A percentile compares a stretch with the other conserved stretches of the same genome.
Conservation (phyloP, 2,113 vertebrate species). For the Xenopus borealis region DNA sequence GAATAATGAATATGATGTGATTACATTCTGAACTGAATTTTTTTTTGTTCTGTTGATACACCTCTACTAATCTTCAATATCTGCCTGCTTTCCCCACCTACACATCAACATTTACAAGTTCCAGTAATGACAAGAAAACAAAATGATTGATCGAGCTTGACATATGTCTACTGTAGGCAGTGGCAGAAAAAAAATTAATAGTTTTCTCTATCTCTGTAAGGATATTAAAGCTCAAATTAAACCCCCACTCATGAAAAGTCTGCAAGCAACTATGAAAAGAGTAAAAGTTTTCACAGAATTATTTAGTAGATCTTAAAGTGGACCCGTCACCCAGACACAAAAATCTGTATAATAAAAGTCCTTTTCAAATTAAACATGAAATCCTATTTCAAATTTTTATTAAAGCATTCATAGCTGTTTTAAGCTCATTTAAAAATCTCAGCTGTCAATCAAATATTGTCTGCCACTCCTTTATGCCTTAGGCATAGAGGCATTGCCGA, state of each 20-base stretch:
- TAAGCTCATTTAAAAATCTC: too few species aligned
- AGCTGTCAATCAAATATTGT: too few species aligned
- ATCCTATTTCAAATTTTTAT: too few species aligned
- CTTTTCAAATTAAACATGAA: too few species aligned
- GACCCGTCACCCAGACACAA: too few species aligned
- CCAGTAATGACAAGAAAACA: slow-evolving; percentile 35
- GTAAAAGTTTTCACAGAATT: slow-evolving; percentile 27
- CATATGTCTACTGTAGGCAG: slow-evolving; percentile 33
- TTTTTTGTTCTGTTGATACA: slow-evolving; percentile 18
- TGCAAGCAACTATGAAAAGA: slow-evolving; percentile 28
- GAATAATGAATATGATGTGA: slow-evolving; percentile 1
- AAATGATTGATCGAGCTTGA: slow-evolving; percentile 42
- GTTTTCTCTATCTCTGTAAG: slow-evolving; percentile 34
- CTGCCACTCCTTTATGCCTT: too few species aligned
- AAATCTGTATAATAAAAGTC: too few species aligned
- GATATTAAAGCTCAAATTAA: slow-evolving; percentile 44
- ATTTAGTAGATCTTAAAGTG: not conserved
- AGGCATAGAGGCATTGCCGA: too few species aligned
- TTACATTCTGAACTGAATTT: slow-evolving; percentile 9
- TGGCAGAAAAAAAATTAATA: slow-evolving; percentile 33
- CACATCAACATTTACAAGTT: slow-evolving; percentile 42
- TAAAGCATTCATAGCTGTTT: too few species aligned
- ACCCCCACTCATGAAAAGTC: slow-evolving; percentile 42
- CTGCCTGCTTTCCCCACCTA: slow-evolving; percentile 39
- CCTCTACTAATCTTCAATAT: slow-evolving; percentile 28